Base-by-base conservation (phyloP, 2,888 invertebrate species). In the Lucinisca nassula region DNA sequence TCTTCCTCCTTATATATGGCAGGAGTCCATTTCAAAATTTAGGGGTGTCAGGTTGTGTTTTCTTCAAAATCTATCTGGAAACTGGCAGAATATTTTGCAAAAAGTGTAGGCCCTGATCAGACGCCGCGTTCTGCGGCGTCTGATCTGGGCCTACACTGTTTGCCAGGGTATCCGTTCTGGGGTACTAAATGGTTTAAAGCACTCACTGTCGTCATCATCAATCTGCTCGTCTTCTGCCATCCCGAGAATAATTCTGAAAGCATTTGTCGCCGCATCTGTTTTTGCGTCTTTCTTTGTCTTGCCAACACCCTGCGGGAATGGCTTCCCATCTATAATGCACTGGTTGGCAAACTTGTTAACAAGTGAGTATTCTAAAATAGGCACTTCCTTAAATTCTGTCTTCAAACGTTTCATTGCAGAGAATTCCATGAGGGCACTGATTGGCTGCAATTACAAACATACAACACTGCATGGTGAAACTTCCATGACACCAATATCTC, bases 261-360 rank as follows among this genome's bases (percentile, higher is more conserved):
- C 95, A 27, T 92, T 93, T 24, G 87, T 92, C 4, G 96, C 95
- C 4, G 95, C 94, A 8, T 88, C 85, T 1, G 93, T 93, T 87
- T 96, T 96, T 0, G 96, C 96, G 14, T 96, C 95, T 81, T 96
- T 96, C 87, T 96, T 96, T 0, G 94, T 95, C 27, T 89, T 92
- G 2, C 95, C 96, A 0, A 89, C 87, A 21, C 96, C 95, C 76
- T 94, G 95, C 6, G 93, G 93, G 77, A 93, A 95, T 10, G 82
- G 37, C 67, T 79, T 82, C 6, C 93, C 94, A 79, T 95, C 91
- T 1, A 95, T 88, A 6, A 85, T 86, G 67, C 95, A 95, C 51
- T 90, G 88, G 51, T 82, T 82, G n/a, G 94, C 95, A 92, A 95
- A 96, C 74, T 88, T 93, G 49, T 90, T 92, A 0, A 87, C 70